These are phyloP conservation scores for Petromus typicus DNA, from an alignment of 2,113 vertebrate genomes.

Conservation along the genomic window DNA sequence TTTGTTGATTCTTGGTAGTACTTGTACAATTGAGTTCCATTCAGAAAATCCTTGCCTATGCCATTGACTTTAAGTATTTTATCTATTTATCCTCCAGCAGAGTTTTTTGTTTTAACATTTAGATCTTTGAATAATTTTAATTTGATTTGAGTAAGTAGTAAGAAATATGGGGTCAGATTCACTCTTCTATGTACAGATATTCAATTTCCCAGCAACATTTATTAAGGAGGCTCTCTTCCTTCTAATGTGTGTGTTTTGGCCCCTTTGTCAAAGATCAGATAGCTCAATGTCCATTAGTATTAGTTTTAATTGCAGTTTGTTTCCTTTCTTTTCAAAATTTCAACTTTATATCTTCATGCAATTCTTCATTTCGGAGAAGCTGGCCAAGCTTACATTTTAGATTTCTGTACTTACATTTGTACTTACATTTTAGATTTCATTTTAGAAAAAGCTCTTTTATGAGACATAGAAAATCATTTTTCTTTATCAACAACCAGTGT, in stretches of 20 bases:
- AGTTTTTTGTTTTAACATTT: neutral
- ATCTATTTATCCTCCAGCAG: neutral
- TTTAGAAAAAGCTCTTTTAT: constrained; percentile 46
- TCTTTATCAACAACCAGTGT: constrained; percentile 16
- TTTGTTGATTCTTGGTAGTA: neutral
- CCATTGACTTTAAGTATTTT: neutral
- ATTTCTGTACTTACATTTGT: neutral
- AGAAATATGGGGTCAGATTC: neutral
- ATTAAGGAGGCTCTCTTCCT: neutral
- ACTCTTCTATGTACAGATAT: neutral
- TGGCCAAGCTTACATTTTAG: constrained; percentile 42
- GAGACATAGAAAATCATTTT: constrained; percentile 56
- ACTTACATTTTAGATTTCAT: constrained; percentile 47
- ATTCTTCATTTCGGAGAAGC: constrained; percentile 38
- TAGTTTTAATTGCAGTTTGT: neutral
- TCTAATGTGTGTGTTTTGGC: neutral
- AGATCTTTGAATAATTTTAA: neutral
- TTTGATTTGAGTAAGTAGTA: neutral
- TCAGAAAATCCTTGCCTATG: neutral
- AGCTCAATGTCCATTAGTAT: neutral
- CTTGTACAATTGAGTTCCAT: neutral
- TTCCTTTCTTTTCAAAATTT: constrained; percentile 24
- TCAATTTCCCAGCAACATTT: neutral
- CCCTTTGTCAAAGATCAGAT: neutral
- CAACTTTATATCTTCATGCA: constrained; percentile 8